phyloP scores from a whole-genome alignment of 2,113 vertebrate genomes.

The Rana temporaria region DNA sequence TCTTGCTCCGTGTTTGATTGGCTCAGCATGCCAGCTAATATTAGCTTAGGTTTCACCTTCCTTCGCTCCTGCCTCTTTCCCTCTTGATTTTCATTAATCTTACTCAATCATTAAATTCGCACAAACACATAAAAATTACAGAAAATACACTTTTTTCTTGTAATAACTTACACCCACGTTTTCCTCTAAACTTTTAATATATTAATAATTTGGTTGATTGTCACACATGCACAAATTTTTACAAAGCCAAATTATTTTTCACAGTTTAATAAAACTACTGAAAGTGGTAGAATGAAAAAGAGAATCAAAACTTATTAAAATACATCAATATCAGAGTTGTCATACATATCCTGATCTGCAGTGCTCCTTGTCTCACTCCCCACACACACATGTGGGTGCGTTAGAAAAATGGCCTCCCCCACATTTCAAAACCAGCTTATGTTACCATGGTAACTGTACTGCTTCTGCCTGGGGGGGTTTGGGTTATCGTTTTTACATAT shows the following conservation, averaged over 20 bases:
- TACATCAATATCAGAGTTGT: too few species aligned
- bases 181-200: neutral
- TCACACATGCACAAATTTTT: neutral
- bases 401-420: slow-evolving; percentile 11
- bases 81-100: too few species aligned
- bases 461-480: neutral
- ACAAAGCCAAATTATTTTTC: neutral
- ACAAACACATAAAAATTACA: too few species aligned
- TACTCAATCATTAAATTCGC: too few species aligned
- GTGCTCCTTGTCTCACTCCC: neutral
- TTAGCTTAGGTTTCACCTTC: too few species aligned
- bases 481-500: too few species aligned
- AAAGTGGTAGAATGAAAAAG: neutral
- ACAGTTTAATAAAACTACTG: neutral
- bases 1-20: too few species aligned
- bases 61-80: too few species aligned
- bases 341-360: too few species aligned
- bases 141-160: too few species aligned
- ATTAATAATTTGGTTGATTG: neutral
- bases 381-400: slow-evolving; percentile 18
- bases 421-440: neutral
- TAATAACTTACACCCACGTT: too few species aligned
- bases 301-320: neutral
- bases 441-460: slow-evolving; percentile 22
- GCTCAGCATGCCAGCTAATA: too few species aligned